phyloP scores from a whole-genome alignment of 1,140 invertebrate species.

The Cherax destructor region DNA sequence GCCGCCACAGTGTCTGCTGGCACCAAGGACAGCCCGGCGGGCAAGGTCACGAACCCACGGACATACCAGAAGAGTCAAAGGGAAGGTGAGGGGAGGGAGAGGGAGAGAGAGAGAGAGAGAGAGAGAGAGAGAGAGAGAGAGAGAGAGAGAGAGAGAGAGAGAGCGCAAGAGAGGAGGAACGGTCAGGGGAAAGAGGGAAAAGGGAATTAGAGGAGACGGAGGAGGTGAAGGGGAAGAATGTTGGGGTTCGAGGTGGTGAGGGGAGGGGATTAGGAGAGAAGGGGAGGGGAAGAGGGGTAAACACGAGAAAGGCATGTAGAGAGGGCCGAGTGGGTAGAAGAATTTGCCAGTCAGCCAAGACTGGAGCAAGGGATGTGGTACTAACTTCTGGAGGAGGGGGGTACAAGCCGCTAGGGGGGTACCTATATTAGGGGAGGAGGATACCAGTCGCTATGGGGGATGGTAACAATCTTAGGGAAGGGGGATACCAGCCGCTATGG shows the following conservation, averaged over 20 bases:
- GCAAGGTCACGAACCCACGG: slow-evolving; percentile 42
- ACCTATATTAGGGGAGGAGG: no score
- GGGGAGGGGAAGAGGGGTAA: not conserved
- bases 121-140: no score
- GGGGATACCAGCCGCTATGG: no score
- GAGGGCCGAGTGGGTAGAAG: slow-evolving; percentile 1
- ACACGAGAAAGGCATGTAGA: slow-evolving; percentile 21
- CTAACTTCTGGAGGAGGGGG: no score
- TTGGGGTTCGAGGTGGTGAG: no score
- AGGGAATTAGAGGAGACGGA: not conserved
- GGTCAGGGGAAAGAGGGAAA: no score
- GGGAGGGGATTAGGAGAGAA: not conserved
- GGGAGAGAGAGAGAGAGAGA: not conserved
- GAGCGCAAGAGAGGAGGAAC: not conserved
- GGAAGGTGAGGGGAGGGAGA: not conserved
- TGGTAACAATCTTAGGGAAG: no score
- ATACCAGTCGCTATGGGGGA: no score
- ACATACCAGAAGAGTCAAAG: slow-evolving; percentile 10
- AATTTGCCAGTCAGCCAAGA: slow-evolving; percentile 37
- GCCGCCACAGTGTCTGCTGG: slow-evolving; percentile 41
- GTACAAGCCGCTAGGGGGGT: no score
- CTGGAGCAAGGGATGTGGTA: not conserved
- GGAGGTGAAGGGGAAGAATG: not conserved
- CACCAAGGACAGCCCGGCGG: slow-evolving; percentile 38
- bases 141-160: not conserved